phyloP scores from a whole-genome alignment of 2,888 invertebrate genomes.

The Agrotis exclamationis region DNA sequence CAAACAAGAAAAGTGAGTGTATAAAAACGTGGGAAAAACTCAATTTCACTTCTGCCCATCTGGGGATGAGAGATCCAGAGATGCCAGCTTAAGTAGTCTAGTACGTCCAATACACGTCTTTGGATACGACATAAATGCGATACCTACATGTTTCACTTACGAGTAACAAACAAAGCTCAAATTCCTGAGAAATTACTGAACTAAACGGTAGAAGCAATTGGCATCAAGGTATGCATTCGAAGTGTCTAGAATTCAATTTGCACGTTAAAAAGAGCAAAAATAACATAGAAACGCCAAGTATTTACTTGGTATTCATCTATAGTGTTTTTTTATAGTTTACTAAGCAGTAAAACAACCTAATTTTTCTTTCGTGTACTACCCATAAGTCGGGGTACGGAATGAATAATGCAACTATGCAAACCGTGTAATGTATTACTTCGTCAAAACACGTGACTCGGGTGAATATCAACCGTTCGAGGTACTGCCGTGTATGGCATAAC shows the following conservation, averaged over 20 bases:
- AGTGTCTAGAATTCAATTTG: conserved; percentile 54
- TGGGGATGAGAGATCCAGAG: conserved; percentile 2
- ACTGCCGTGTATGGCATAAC: conserved; percentile 78
- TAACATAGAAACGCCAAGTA: conserved; percentile 39
- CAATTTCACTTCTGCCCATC: conserved; percentile 40
- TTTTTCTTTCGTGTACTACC: conserved; percentile 73
- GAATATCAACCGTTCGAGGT: conserved; percentile 79
- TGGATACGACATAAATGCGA: neutral
- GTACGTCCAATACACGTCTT: neutral
- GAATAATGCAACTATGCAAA: conserved; percentile 87
- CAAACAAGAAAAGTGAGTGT: too few species aligned
- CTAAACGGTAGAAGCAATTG: conserved; percentile 23
- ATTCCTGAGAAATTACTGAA: conserved; percentile 34
- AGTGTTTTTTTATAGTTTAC: conserved; percentile 57
- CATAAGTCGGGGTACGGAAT: conserved; percentile 72
- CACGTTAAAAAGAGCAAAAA: conserved; percentile 47
- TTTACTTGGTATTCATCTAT: conserved; percentile 61
- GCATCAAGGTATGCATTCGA: conserved; percentile 35
- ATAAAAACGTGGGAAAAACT: too few species aligned
- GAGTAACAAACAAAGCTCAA: conserved; percentile 24
- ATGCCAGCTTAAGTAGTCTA: conserved; percentile 7
- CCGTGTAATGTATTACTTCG: conserved; percentile 82
- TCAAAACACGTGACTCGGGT: conserved; percentile 82
- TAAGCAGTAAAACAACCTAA: conserved; percentile 71
- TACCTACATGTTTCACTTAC: conserved; percentile 25